Evolutionary conservation across 1,140 invertebrate species (phyloP).

Genomic region (Copidosoma floridanum): DNA sequence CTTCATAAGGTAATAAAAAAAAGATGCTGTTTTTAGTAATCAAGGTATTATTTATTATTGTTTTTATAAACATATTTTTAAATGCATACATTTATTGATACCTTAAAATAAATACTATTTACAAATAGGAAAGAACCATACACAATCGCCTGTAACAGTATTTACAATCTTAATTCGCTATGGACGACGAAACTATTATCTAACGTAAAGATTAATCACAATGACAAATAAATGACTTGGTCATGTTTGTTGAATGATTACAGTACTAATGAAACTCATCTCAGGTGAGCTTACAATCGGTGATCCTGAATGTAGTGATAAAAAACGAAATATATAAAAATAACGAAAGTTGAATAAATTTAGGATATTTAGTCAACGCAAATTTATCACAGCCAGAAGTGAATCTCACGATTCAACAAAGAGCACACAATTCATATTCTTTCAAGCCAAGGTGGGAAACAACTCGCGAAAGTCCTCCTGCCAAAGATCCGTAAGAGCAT

Average conservation of each 20-base stretch:
- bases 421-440: background rate
- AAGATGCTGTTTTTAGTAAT: no score
- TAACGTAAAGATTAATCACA: no score
- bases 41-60: constrained; percentile 4
- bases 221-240: no score
- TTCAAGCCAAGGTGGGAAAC: constrained; percentile 61
- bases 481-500: constrained; percentile 60
- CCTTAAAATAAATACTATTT: constrained; percentile 30
- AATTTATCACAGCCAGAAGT: constrained; percentile 20
- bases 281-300: no score
- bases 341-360: constrained; percentile 4
- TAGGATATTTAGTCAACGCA: no score
- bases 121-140: constrained; percentile 25
- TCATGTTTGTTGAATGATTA: no score
- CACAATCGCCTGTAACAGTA: constrained; percentile 10
- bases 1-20: background rate
- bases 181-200: constrained; percentile 19
- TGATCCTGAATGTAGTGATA: no score
- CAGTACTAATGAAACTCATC: no score
- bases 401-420: background rate
- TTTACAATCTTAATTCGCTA: no score
- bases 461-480: constrained; percentile 64
- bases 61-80: constrained; percentile 13
- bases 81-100: background rate
- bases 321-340: background rate